phyloP scores from a whole-genome alignment of 2,113 vertebrate genomes.

The Hippocampus abdominalis region DNA sequence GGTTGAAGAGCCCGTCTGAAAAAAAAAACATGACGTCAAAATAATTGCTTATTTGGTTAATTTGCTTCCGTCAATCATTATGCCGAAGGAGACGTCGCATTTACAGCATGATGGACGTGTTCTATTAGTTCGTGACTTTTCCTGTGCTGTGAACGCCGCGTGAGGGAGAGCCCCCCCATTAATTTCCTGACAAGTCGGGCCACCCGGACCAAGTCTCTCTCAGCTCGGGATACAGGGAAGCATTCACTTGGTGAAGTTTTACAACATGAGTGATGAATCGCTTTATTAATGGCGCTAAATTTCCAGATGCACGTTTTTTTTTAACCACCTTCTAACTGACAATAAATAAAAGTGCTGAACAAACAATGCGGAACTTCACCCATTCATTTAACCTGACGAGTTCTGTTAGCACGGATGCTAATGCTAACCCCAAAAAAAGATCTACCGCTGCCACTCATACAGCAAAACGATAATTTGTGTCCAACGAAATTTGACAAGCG shows the following conservation, averaged over 20 bases:
- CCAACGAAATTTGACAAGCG: too few relatives aligned
- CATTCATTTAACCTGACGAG: too few relatives aligned
- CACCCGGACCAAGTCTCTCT: neutral
- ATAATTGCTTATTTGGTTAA: conserved; percentile 40
- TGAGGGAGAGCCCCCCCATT: conserved; percentile 24
- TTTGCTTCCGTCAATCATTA: conserved; percentile 56
- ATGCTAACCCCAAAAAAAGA: too few relatives aligned
- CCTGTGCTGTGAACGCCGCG: conserved; percentile 13
- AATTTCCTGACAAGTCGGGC: conserved; percentile 16
- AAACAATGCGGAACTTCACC: neutral
- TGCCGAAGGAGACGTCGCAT: conserved; percentile 29
- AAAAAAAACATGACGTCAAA: conserved; percentile 22
- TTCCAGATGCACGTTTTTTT: neutral
- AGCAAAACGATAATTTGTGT: too few relatives aligned
- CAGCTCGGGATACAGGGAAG: neutral
- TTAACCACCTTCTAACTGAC: neutral
- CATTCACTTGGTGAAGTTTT: neutral
- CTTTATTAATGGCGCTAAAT: neutral
- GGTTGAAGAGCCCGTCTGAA: conserved; percentile 9
- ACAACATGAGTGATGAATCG: neutral
- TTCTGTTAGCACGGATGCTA: neutral
- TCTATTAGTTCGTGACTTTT: conserved; percentile 17
- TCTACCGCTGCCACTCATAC: too few relatives aligned
- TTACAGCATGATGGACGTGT: conserved; percentile 47
- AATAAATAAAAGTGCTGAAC: neutral